Conservation (phyloP, 1,140 invertebrate species). For the Trialeurodes vaporariorum region DNA sequence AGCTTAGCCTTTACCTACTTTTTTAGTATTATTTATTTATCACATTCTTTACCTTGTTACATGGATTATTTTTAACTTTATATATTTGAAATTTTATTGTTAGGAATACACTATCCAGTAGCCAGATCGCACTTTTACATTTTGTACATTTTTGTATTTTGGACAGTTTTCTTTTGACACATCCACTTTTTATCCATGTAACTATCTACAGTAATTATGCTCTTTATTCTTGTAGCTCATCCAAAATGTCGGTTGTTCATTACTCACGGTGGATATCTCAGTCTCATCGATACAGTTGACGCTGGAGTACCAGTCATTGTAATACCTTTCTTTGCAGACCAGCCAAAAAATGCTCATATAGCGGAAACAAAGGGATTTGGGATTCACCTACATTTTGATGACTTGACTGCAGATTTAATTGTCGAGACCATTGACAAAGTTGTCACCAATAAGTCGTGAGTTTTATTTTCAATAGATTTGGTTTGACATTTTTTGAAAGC, state of each 20-base stretch:
- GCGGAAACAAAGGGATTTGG: constrained; percentile 34
- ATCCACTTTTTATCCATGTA: no score
- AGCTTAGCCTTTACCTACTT: no score
- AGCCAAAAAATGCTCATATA: constrained; percentile 37
- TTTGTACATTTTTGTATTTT: no score
- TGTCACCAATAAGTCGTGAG: constrained; percentile 5
- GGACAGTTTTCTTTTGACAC: no score
- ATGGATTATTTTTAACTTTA: no score
- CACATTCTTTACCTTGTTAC: no score
- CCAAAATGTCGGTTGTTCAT: constrained; percentile 38
- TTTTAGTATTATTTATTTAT: no score
- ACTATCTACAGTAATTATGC: neutral
- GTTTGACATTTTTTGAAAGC: no score
- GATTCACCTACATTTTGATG: constrained; percentile 6
- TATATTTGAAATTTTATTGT: no score
- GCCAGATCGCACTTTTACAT: no score
- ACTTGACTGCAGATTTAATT: neutral
- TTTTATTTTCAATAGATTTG: no score
- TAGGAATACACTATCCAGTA: no score
- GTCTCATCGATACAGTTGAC: constrained; percentile 37
- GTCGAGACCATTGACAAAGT: constrained; percentile 6
- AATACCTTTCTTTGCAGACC: constrained; percentile 51
- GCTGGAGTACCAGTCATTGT: constrained; percentile 38
- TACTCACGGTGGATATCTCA: constrained; percentile 41
- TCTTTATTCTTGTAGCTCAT: constrained; percentile 22